These are phyloP conservation scores for Synanthedon vespiformis DNA, from an alignment of 2,888 invertebrate genomes.

Conservation along the genomic window DNA sequence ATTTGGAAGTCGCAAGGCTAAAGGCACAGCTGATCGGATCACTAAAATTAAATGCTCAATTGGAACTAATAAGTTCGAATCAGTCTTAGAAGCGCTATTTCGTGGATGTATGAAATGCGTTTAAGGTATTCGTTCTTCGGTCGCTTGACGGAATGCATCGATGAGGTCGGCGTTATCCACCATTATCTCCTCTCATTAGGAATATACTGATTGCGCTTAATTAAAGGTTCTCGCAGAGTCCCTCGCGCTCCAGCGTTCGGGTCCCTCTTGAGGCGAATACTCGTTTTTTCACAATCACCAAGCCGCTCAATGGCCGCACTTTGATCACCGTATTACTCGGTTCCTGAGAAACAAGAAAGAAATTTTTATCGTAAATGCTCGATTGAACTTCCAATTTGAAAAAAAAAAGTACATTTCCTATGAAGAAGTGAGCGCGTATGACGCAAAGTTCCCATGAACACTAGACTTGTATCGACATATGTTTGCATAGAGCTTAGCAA, in stretches of 20 bases:
- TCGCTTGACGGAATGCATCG: conserved; percentile 59
- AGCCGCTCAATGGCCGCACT: conserved; percentile 61
- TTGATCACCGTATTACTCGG: conserved; percentile 60
- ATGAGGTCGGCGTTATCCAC: conserved; percentile 64
- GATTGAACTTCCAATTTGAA: not conserved
- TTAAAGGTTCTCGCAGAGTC: conserved; percentile 60
- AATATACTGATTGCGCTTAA: conserved; percentile 71
- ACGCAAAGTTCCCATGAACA: conserved; percentile 13
- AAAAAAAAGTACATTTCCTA: not conserved
- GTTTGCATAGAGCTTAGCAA: conserved; percentile 60
- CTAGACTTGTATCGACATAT: conserved; percentile 46
- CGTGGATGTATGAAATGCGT: conserved; percentile 53
- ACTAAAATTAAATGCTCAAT: conserved; percentile 56
- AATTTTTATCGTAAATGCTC: not conserved
- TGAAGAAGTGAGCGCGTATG: conserved; percentile 8
- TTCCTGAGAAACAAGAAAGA: conserved; percentile 51
- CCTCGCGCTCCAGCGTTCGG: conserved; percentile 50
- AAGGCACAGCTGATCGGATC: conserved; percentile 62
- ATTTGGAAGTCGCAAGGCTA: conserved; percentile 49
- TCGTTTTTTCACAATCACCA: conserved; percentile 65
- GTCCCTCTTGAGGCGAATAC: conserved; percentile 52
- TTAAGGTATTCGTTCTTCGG: conserved; percentile 46
- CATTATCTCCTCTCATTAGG: conserved; percentile 69
- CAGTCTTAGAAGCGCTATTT: conserved; percentile 60
- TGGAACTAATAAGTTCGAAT: conserved; percentile 52